Evolutionary conservation across 2,113 vertebrate species (phyloP), one percentile per base, ranked within the genome.

Genomic region (Corvus moneduloides): DNA sequence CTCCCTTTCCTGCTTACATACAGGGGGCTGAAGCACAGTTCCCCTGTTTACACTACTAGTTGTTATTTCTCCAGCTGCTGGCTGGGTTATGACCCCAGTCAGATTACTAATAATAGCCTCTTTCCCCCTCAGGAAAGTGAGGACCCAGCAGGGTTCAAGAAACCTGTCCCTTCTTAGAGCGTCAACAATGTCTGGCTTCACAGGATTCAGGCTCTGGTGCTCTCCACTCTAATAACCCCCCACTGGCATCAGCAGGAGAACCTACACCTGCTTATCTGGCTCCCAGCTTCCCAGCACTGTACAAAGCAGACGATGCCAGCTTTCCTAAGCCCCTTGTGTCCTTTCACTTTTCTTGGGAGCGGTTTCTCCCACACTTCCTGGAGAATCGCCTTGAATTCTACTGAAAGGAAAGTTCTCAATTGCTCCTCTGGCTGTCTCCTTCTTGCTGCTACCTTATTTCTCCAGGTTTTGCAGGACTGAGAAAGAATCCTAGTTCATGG

Each of bases 1-100:
- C 78, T 96, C 84, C 74, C 79, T 73, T 84, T 76, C 84, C 93
- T 89, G 66, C 77, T 89, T 89, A 33, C 33, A 62, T 33, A 39
- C n/a, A 54, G 46, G 81, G 68, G 58, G 66, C 84, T 93, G 73
- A 79, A 64, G 93, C 24, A 8, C 52, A 55, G 64, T 93, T 77
- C 44, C 49, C 81, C 77, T 92, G 93, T 94, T 94, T 95, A 86
- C 89, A 72, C 69, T 64, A 44, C 55, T 48, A 92, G 89, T 61
- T 96, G 94, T 94, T 96, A 95, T 91, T 96, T 95, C 91, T 80
- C 91, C 91, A 96, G 94, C 89, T 95, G 93, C 94, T 69, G 84
- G 62, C 81, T 95, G 93, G 91, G 95, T 84, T 93, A 32, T n/a
- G 93, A 96, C 94, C 91, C 32, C 44, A 87, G 84, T 64, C 84